phyloP scores from a whole-genome alignment of 2,797 vertebrate genomes.

The Molossus molossus region DNA sequence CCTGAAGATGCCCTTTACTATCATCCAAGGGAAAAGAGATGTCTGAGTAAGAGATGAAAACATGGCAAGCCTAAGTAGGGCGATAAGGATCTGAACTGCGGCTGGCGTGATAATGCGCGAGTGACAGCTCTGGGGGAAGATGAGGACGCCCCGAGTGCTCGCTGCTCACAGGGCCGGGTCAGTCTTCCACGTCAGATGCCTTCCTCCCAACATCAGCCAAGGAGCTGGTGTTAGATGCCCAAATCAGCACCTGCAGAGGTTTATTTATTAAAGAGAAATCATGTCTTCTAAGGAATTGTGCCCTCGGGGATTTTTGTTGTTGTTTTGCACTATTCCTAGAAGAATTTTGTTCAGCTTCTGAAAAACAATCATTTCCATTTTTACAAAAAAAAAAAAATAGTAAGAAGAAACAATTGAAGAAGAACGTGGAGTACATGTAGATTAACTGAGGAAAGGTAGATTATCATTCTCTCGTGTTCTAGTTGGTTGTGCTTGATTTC shows the following conservation, averaged over 20 bases:
- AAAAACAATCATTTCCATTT: not conserved
- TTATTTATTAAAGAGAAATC: not conserved
- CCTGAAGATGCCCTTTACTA: conserved; percentile 77
- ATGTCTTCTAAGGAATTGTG: not conserved
- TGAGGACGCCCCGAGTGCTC: not conserved
- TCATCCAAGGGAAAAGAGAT: conserved; percentile 49
- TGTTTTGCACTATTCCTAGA: not conserved
- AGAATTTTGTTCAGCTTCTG: not conserved
- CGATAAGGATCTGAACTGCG: conserved; percentile 75
- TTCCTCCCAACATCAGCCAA: accelerated
- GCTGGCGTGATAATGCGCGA: conserved; percentile 25
- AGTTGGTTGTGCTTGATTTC: not conserved
- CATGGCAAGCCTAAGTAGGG: conserved; percentile 38
- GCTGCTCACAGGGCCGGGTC: not conserved
- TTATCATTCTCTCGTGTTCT: not conserved
- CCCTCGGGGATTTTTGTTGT: no score
- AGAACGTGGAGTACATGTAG: not conserved
- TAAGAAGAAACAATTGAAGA: not conserved
- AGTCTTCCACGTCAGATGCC: not conserved
- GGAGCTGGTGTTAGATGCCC: accelerated
- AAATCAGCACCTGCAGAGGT: not conserved
- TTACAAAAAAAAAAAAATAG: not conserved
- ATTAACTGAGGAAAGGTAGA: not conserved
- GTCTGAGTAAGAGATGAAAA: conserved; percentile 76
- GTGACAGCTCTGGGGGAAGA: not conserved